Evolutionary conservation across 2,888 invertebrate species (phyloP).

Genomic region (Andrena marginata): DNA sequence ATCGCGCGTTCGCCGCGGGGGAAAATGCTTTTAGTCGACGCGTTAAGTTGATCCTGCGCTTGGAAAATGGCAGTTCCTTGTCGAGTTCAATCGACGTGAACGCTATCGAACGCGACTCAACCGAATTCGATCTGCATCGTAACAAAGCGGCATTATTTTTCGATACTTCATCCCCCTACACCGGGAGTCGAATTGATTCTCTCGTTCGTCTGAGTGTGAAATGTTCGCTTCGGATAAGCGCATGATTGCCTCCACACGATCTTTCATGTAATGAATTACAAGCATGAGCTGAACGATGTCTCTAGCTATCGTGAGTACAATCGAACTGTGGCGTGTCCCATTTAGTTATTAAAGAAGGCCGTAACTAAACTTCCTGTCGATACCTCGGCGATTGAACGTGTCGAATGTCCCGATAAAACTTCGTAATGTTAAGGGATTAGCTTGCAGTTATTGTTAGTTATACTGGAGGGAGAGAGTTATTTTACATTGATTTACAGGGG

Average conservation of each 20-base stretch:
- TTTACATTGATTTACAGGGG: constrained; percentile 62
- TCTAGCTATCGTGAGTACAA: too few relatives aligned
- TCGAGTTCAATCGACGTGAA: not conserved
- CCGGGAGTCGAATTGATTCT: not conserved
- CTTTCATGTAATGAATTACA: not conserved
- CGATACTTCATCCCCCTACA: not conserved
- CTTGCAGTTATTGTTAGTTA: not conserved
- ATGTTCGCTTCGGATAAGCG: not conserved
- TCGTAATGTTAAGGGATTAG: not conserved
- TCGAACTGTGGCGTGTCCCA: too few relatives aligned
- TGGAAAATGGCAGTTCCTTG: not conserved
- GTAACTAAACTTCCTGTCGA: not conserved
- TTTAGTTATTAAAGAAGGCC: not conserved
- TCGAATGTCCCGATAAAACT: not conserved
- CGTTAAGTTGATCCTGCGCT: constrained; percentile 1
- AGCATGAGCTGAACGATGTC: not conserved
- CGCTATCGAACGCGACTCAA: not conserved
- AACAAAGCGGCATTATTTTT: not conserved
- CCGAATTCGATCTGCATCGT: not conserved
- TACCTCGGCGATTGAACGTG: not conserved
- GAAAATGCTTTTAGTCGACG: constrained; percentile 9
- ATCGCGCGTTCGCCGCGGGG: not conserved
- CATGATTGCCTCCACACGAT: not conserved
- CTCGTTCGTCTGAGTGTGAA: not conserved
- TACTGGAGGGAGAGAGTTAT: not conserved